Base-by-base conservation (phyloP, 2,797 vertebrate genomes). In the Notolepis coatsorum region DNA sequence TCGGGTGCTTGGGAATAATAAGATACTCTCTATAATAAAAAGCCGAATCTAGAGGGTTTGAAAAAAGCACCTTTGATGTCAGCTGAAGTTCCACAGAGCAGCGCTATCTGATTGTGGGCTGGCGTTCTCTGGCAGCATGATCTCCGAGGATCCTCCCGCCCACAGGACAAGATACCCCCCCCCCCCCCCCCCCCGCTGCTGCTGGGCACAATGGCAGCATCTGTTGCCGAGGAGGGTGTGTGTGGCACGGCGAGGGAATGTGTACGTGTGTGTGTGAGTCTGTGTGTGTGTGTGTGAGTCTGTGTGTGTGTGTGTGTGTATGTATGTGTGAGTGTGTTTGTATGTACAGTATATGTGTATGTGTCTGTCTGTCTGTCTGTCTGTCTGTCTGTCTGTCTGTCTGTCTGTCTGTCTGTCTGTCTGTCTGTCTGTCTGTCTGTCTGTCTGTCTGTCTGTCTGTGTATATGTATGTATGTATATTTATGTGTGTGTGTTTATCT, bases 61-160 rank as follows among this genome's bases (percentile, higher is more conserved):
- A 83, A 82, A 21, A 82, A 84, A 76, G 79, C 71, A 80, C 83
- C 77, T 88, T 89, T 85, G 80, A 88, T 88, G 84, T 88, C 81
- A 75, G 72, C 79, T 79, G 77, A 88, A 79, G 86, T 88, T 88
- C 88, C 78, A 73, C 61, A 79, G 79, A 87, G 61, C 80, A 62
- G 73, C 61, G 50, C 65, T 75, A 78, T 86, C 69, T 86, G 80
- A 88, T 84, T 43, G 63, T 64, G 74, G 69, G 63, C 81, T 77
- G 80, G 71, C 73, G 38, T 81, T 75, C 71, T 72, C 74, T 81
- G 81, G 76, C 80, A 85, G 79, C 46, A 65, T 67, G 69, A 77
- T 84, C 65, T 73, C 71, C 63, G 43, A 31, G 62, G 67, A 84
- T 80, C 51, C 24, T 69, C 80, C 80, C 74, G 70, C 83, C 78